Evolutionary conservation across 2,888 invertebrate species (phyloP), one percentile per base, ranked within the genome.

Genomic region (Drosophila kanekoi): DNA sequence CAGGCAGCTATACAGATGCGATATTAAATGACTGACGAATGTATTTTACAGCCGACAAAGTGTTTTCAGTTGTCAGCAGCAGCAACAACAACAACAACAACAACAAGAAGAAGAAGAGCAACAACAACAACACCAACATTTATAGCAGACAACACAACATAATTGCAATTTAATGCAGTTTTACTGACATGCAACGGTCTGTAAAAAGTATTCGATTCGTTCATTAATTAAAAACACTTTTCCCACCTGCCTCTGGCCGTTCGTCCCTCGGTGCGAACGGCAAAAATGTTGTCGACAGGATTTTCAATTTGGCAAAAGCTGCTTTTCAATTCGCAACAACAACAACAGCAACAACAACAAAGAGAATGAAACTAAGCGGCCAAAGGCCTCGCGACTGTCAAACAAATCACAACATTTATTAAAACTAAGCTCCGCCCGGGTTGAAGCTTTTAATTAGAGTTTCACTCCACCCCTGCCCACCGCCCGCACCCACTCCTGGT

Each of bases 81-180:
- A 53, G n/a, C 44, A 52, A 13, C 13, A 61, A 33, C 51, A 59
- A 28, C 28, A 58, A 18, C 13, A 32, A 32, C 13, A 48, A 40
- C 28, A 54, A 59, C 44, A 54, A 59, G n/a, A n/a, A n/a, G n/a
- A n/a, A n/a, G n/a, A n/a, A n/a, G n/a, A n/a, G n/a, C 13, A 32
- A 32, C 13, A 48, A 40, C 28, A 54, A 59, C 44, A 54, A 59
- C 44, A 37, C 16, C 45, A 51, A 35, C 66, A 59, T 43, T 53
- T 28, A 63, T 60, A 62, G 41, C 64, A 62, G 47, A 62, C 44
- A 65, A 65, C 49, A 58, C 69, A 73, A 75, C 72, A 80, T 82
- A 80, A 83, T 83, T 80, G 84, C 77, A 77, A 70, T 84, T 85
- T 86, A 86, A 85, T 86, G 79, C 81, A 82, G 65, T 77, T 86